Percentiles rank a stretch among this genome's conserved stretches.
These are phyloP conservation scores for Ecliptopera silaceata DNA, from an alignment of 2,888 invertebrate species.

Conservation along the genomic window DNA sequence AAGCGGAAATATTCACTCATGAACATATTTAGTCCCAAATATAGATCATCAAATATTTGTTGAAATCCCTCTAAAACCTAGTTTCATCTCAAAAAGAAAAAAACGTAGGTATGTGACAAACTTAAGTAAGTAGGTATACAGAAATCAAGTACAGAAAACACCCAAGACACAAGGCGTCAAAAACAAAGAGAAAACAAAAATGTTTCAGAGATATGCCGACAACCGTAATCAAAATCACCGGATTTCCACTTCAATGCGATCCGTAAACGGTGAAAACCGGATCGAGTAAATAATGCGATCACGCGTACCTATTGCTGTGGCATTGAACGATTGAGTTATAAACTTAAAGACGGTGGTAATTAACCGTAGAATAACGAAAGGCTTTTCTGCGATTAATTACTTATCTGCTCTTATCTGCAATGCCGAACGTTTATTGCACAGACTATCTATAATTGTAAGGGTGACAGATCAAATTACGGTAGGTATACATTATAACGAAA, in stretches of 20 bases:
- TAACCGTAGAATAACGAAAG: slow-evolving; percentile 24
- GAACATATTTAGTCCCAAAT: no score
- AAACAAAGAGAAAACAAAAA: not conserved
- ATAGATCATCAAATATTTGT: no score
- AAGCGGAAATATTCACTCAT: no score
- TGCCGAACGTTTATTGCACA: slow-evolving; percentile 35
- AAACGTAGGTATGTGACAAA: no score
- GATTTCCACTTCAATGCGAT: slow-evolving; percentile 23
- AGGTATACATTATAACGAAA: no score
- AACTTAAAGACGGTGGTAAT: slow-evolving; percentile 20
- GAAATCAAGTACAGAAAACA: not conserved
- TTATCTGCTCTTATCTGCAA: slow-evolving; percentile 43
- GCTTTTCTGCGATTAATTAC: slow-evolving; percentile 28
- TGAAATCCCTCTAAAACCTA: no score
- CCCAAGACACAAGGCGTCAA: not conserved
- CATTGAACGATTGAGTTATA: slow-evolving; percentile 31
- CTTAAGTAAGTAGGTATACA: no score
- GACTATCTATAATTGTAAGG: slow-evolving; percentile 5
- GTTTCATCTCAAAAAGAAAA: no score
- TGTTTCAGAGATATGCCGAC: slow-evolving; percentile 2
- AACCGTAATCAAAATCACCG: slow-evolving; percentile 24
- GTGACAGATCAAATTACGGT: not conserved
- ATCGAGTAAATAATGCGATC: slow-evolving; percentile 23
- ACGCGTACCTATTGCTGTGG: slow-evolving; percentile 26
- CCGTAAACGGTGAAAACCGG: slow-evolving; percentile 23